Base-by-base conservation (phyloP, 1,140 invertebrate species). In the Chelonus insularis region DNA sequence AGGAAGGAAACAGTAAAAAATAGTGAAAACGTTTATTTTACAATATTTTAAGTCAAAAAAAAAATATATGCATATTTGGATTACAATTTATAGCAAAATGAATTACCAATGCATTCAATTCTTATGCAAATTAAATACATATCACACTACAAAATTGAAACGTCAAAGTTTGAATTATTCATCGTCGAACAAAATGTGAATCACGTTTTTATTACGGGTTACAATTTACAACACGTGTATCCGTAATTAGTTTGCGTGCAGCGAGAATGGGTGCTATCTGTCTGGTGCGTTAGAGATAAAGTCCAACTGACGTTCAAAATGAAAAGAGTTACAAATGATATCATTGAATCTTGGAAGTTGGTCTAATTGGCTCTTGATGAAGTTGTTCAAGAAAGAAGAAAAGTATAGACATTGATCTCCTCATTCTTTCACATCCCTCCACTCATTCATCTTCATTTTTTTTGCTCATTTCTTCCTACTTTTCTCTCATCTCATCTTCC, bases 191-290 rank as follows among this genome's bases (percentile, higher is more conserved):
- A 50, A 50, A n/a, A 59, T 59, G 47, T 29, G 45, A 32, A 59
- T 59, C 57, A 59, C 57, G 57, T 59, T 59, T 59, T 59, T 59
- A 59, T 50, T 50, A 34, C 16, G 1, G 23, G 47, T 51, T 59
- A 21, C 20, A 32, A 51, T 50, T 51, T 59, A 59, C 57, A 51
- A 23, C 47, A 37, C 6, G 21, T 37, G 45, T 39, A 59, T 50
- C 34, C 29, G 29, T 59, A 59, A 59, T 59, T 59, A 59, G 1
- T 34, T 32, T 50, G 9, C 5, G 43, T 18, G 12, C 12, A 18
- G 16, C 16, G 4, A 7, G 25, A 29, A 29, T 4, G 25, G 25
- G 25, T 4, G 25, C 7, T 7, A 29, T 29, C 7, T 29, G 3
- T 29, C 7, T 9, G 9, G 3, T 39, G 4, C 8, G 16, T 18